Base-by-base conservation (phyloP, 2,888 invertebrate species). In the Athrips mouffetella region DNA sequence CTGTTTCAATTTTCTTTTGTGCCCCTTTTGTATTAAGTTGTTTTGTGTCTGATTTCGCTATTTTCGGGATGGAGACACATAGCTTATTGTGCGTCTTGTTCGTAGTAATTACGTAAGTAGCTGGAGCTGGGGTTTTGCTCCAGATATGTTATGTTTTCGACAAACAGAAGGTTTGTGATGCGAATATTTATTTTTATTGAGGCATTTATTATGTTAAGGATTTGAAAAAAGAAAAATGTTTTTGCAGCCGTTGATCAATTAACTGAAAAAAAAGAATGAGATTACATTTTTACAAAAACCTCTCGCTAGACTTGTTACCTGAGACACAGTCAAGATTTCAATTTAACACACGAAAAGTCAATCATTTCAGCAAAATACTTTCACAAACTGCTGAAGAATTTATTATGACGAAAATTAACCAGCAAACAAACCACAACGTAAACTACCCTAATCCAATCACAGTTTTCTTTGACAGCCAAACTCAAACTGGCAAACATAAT, bases 1-100 rank as follows among this genome's bases (percentile, higher is more conserved):
- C 71, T 70, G 70, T 76, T 79, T 79, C 77, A 79, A 78, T 82
- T 85, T 79, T 81, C 77, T 73, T 76, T 77, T 81, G 78, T 78
- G 65, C 57, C 67, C 60, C 64, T 75, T 78, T 76, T 78, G 72
- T 82, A 75, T 80, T 76, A 73, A 73, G 77, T 76, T 79, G 74
- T 76, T 73, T 73, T 70, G 65, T 67, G 56, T 70, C 63, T 65
- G 65, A 69, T 68, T 73, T 63, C 58, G 65, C 64, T 61, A 50
- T 58, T 54, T 45, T 45, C 41, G 47, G 50, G 53, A 49, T 48
- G 16, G 47, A 51, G 57, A 60, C 59, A 61, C 57, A 57, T 51
- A 54, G 57, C 60, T 60, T 56, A 59, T 62, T 64, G 59, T 63
- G 57, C 63, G 54, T 63, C 63, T 52, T 56, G 51, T 54, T 54